phyloP scores from a whole-genome alignment of 2,797 vertebrate species.

The Acridotheres tristis region DNA sequence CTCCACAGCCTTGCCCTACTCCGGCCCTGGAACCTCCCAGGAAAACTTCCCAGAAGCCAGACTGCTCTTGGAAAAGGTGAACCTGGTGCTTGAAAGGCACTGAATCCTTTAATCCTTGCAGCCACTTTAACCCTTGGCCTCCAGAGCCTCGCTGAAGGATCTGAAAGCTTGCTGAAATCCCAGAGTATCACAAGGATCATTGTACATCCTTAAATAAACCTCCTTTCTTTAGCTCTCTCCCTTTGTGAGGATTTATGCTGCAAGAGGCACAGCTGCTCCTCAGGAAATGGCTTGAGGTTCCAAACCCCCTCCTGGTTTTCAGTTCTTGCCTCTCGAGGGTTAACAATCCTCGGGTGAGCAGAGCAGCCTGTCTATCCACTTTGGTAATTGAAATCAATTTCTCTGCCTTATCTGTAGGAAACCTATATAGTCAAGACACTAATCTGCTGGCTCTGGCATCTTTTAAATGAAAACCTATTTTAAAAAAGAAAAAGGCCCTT shows the following conservation, averaged over 20 bases:
- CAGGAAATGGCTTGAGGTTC: neutral
- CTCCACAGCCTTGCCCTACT: neutral
- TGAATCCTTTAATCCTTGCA: conserved; percentile 56
- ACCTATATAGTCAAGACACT: conserved; percentile 79
- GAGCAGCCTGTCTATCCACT: conserved; percentile 71
- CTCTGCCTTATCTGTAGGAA: conserved; percentile 82
- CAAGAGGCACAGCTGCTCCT: neutral
- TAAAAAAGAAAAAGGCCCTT: conserved; percentile 4
- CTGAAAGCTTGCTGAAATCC: conserved; percentile 46
- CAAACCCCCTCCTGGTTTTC: neutral
- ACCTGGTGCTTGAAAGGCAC: neutral
- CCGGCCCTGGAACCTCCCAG: neutral
- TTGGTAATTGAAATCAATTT: conserved; percentile 85
- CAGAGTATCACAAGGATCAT: conserved; percentile 48
- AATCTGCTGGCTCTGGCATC: conserved; percentile 77
- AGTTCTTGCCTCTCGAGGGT: conserved; percentile 52
- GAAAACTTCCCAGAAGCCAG: neutral
- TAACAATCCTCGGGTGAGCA: conserved; percentile 61
- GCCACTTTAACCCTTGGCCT: conserved; percentile 60
- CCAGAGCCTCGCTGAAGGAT: neutral
- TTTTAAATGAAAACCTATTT: conserved; percentile 75
- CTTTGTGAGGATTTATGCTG: conserved; percentile 44
- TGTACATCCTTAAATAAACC: conserved; percentile 61
- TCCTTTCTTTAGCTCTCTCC: conserved; percentile 22
- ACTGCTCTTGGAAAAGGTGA: conserved; percentile 11